A percentile compares a stretch with the other conserved stretches of the same genome.
Evolutionary conservation across 2,113 vertebrate species (phyloP).

Genomic region (Mormyrus lacerda): DNA sequence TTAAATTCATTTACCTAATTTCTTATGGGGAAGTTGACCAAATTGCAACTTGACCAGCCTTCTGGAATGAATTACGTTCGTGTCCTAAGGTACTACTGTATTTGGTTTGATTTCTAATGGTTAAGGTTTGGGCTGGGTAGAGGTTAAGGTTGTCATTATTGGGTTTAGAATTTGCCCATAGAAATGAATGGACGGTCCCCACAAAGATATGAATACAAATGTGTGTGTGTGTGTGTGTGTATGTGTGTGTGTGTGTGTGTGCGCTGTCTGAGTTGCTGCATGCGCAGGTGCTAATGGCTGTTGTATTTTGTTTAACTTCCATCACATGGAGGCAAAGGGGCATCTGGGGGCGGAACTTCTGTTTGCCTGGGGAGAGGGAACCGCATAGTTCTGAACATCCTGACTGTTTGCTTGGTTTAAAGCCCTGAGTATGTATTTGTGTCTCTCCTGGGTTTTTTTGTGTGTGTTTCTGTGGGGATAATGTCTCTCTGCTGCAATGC

Average conservation of each 20-base stretch:
- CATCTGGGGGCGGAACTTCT: not conserved
- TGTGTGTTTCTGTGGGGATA: not conserved
- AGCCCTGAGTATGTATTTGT: not conserved
- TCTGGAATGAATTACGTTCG: too few species aligned
- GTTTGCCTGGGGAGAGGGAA: not conserved
- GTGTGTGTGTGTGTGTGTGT: constrained; percentile 25
- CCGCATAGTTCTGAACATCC: not conserved
- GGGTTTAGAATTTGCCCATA: not conserved
- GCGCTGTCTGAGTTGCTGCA: not conserved
- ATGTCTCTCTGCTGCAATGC: not conserved
- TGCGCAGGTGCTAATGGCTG: not conserved
- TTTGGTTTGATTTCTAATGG: not conserved
- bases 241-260: constrained; percentile 24
- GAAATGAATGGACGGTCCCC: not conserved
- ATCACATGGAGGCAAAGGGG: not conserved
- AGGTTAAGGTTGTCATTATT: not conserved
- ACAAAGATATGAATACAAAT: not conserved
- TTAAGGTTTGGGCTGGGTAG: not conserved
- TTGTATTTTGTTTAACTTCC: not conserved
- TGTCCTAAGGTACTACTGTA: too few species aligned
- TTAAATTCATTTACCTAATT: too few species aligned
- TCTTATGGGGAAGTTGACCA: too few species aligned
- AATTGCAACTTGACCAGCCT: too few species aligned
- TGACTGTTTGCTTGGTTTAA: not conserved
- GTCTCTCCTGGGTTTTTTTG: not conserved